A percentile compares a stretch with the other conserved stretches of the same genome.
phyloP scores from a whole-genome alignment of 2,113 vertebrate species.

The Paralichthys olivaceus region DNA sequence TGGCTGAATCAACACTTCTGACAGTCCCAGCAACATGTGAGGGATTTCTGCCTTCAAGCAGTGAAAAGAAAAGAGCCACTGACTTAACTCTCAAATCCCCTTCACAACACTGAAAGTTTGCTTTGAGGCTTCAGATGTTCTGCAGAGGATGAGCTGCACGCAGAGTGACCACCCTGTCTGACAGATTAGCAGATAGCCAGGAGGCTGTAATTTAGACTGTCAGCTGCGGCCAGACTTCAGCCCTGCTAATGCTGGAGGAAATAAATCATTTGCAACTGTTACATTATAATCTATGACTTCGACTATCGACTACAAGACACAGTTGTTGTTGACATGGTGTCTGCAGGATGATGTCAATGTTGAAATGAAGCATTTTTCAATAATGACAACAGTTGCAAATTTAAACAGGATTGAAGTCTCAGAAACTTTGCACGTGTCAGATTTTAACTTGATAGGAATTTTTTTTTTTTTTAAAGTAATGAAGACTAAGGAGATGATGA shows the following conservation, averaged over 20 bases:
- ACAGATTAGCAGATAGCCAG: conserved; percentile 39
- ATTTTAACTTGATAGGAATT: no score
- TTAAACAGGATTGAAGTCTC: conserved; percentile 16
- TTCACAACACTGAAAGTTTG: conserved; percentile 1
- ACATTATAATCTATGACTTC: conserved; percentile 21
- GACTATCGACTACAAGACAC: conserved; percentile 46
- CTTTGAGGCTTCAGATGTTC: conserved; percentile 11
- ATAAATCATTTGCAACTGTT: conserved; percentile 44
- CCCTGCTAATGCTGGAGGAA: conserved; percentile 37
- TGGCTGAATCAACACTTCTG: not conserved
- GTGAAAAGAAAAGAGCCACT: not conserved
- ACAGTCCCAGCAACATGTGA: not conserved
- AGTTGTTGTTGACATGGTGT: conserved; percentile 62
- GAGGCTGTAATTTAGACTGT: conserved; percentile 56
- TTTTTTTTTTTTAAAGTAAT: not conserved
- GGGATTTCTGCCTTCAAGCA: not conserved
- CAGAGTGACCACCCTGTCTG: conserved; percentile 53
- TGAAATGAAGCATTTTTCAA: conserved; percentile 28
- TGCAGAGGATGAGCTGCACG: conserved; percentile 13
- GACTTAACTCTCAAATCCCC: not conserved
- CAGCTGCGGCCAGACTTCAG: conserved; percentile 27
- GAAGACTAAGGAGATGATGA: not conserved
- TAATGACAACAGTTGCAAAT: conserved; percentile 20
- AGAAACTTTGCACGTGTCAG: not conserved
- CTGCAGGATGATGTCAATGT: conserved; percentile 62